These are phyloP conservation scores for Carollia perspicillata DNA, from an alignment of 2,113 vertebrate genomes.

Conservation along the genomic window DNA sequence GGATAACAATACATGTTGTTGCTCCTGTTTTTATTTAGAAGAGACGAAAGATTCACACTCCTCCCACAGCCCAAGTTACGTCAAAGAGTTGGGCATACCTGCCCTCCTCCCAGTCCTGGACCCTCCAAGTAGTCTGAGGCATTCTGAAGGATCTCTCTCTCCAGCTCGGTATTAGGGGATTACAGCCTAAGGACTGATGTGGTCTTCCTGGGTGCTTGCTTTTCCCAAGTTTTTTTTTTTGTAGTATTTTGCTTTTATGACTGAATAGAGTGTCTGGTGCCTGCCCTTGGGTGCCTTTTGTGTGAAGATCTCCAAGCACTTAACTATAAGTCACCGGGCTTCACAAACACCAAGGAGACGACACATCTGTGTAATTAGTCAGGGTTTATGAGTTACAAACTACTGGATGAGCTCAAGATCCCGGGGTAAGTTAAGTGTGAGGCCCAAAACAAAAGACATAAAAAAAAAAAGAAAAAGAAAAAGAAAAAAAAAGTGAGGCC, in stretches of 20 bases:
- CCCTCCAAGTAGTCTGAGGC: neutral
- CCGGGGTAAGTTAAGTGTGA: neutral
- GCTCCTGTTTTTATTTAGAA: slow-evolving; percentile 12
- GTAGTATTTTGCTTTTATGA: slow-evolving; percentile 48
- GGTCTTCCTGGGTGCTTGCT: neutral
- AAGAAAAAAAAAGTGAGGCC: neutral
- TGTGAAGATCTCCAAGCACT: slow-evolving; percentile 55
- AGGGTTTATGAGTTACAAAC: slow-evolving; percentile 64
- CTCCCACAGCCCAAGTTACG: neutral
- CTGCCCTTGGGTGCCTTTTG: slow-evolving; percentile 41
- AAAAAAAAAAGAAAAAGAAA: neutral
- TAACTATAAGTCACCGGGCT: slow-evolving; percentile 57
- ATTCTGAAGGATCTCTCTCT: neutral
- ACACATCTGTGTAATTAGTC: slow-evolving; percentile 57
- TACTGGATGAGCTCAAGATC: slow-evolving; percentile 43
- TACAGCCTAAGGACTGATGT: slow-evolving; percentile 1
- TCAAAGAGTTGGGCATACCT: neutral
- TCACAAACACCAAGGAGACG: slow-evolving; percentile 47
- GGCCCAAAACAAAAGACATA: neutral
- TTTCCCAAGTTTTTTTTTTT: neutral
- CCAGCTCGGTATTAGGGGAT: neutral
- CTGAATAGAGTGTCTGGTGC: slow-evolving; percentile 13
- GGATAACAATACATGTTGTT: slow-evolving; percentile 28
- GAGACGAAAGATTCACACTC: slow-evolving; percentile 4
- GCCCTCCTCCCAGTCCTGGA: rapidly evolving